Base-by-base conservation (phyloP, 1,140 invertebrate genomes). In the Drosophila kikkawai region DNA sequence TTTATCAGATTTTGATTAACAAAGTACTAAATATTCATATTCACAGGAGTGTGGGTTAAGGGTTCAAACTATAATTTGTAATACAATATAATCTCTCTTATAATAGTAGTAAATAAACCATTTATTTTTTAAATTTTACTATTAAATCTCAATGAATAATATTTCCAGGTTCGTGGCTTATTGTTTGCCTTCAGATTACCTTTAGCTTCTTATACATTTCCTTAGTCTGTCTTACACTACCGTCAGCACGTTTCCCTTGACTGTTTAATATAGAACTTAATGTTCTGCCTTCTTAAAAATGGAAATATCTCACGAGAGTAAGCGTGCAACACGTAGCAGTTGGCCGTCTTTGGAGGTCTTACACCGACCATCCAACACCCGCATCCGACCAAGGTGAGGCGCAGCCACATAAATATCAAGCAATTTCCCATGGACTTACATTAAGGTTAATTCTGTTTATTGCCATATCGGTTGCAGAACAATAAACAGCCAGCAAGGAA, bases 401-500 rank as follows among this genome's bases (percentile, higher is more conserved):
- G 41, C 53, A 32, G 51, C 32, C 42, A 22, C 64, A 69, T 69
- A 61, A 56, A 77, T 59, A 56, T 42, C 29, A 34, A n/a, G 17
- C 48, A 53, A 77, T 77, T 78, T 59, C 48, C 74, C 74, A 57
- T 59, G 63, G 74, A 57, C 45, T 45, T 76, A 37, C 55, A 74
- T 63, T 63, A 63, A 75, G 73, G 61, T 58, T 59, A 50, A 53
- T 64, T 37, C 59, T 77, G 82, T 85, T 85, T 86, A 79, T 81
- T 79, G 61, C 76, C 60, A 41, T 77, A 73, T 64, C 44, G 45
- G 74, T 19, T 39, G 64, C 61, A 70, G 29, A 73, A 80, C 32
- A 83, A 87, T 80, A 83, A 87, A 88, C 79, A 80, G 57, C 57
- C 55, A 7, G 57, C 80, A 50, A 58, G 61, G 75, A 73, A 64